Conservation (phyloP, 2,113 vertebrate species). For the Cettia cetti region DNA sequence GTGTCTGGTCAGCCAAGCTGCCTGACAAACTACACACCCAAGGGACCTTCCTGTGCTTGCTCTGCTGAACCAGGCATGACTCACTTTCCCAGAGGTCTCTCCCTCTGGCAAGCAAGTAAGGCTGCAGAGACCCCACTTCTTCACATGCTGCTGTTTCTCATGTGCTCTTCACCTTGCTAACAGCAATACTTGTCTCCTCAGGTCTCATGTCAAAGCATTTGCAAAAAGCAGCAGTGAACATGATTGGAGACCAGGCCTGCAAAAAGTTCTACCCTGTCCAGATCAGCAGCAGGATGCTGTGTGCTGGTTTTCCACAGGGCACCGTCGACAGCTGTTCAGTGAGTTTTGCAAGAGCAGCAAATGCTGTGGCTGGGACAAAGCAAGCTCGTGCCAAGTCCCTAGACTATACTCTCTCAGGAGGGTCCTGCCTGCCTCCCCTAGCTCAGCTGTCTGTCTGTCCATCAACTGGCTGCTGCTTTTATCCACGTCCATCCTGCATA, state of each 20-base stretch:
- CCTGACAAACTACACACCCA: not conserved
- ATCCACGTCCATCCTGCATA: accelerated
- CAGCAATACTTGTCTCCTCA: not conserved
- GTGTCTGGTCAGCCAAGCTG: not conserved
- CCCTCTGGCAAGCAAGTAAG: not conserved
- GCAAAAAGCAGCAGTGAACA: conserved; percentile 85
- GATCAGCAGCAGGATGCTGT: conserved; percentile 89
- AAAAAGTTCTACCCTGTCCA: conserved; percentile 82
- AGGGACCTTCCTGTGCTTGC: not conserved
- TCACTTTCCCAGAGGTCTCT: not conserved
- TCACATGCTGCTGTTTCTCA: not conserved
- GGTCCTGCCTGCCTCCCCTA: not conserved
- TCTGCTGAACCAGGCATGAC: not conserved
- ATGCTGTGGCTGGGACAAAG: not conserved
- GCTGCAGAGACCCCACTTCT: not conserved
- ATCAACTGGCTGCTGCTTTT: not conserved
- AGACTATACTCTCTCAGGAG: accelerated
- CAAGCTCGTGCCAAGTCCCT: not conserved
- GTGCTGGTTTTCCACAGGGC: conserved; percentile 86
- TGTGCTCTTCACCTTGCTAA: not conserved
- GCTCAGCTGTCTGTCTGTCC: not conserved
- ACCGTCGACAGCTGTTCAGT: conserved; percentile 90
- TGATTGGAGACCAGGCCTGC: conserved; percentile 84
- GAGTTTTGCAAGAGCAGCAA: conserved; percentile 46
- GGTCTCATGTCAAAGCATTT: conserved; percentile 82